Evolutionary conservation across 1,140 invertebrate genomes (phyloP).

Genomic region (Glossosoma conforme): DNA sequence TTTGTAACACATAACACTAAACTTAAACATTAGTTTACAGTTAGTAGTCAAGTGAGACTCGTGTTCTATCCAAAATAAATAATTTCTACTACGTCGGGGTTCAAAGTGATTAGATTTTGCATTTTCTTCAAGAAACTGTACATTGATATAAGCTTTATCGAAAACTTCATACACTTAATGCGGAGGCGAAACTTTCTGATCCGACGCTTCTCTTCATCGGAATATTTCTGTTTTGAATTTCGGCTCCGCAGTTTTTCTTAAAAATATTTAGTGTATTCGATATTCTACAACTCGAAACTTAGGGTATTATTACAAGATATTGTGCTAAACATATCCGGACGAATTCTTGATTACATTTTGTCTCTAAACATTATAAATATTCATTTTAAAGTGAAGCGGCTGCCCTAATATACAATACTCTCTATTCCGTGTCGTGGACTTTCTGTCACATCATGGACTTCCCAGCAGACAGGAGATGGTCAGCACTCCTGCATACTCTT

Average conservation of each 20-base stretch:
- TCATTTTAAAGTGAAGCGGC: constrained; percentile 29
- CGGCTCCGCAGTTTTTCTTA: constrained; percentile 14
- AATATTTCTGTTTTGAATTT: constrained; percentile 6
- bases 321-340: constrained; percentile 33
- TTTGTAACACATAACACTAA: constrained; percentile 30
- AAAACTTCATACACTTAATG: constrained; percentile 21
- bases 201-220: not conserved
- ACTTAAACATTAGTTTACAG: constrained; percentile 28
- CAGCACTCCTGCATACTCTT: no score
- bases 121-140: constrained; percentile 29
- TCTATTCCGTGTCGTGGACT: not conserved
- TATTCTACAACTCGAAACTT: constrained; percentile 30
- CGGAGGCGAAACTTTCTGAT: constrained; percentile 15
- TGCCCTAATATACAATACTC: constrained; percentile 24
- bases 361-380: constrained; percentile 31
- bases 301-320: constrained; percentile 31
- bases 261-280: constrained; percentile 26
- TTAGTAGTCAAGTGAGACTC: constrained; percentile 20
- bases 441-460: not conserved
- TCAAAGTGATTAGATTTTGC: constrained; percentile 26
- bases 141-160: constrained; percentile 31
- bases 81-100: constrained; percentile 26
- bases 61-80: constrained; percentile 33
- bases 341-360: constrained; percentile 31
- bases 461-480: no score